These are phyloP conservation scores for Melanostoma mellinum DNA, from an alignment of 2,888 invertebrate genomes.

Conservation along the genomic window DNA sequence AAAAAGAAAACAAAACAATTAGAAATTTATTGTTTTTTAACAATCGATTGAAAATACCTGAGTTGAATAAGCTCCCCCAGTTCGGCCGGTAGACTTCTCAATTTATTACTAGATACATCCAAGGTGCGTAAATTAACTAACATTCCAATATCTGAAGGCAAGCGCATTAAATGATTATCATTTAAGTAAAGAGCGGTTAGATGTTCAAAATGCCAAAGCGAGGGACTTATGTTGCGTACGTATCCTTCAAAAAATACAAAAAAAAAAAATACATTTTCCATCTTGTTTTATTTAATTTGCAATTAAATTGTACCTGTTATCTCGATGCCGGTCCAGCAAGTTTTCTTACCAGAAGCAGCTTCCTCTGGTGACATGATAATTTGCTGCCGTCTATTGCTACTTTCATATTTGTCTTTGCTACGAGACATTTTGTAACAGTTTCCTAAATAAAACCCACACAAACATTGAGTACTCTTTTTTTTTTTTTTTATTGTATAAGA, in stretches of 20 bases:
- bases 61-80: conserved; percentile 97
- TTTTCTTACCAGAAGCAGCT: conserved; percentile 94
- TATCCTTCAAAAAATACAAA: conserved; percentile 86
- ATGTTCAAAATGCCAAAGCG: conserved; percentile 94
- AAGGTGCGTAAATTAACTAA: conserved; percentile 92
- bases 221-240: conserved; percentile 96
- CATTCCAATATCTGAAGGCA: conserved; percentile 95
- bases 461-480: conserved; percentile 1
- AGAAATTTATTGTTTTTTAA: conserved; percentile 19
- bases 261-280: conserved; percentile 10
- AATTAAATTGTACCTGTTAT: conserved; percentile 85
- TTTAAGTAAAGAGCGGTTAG: conserved; percentile 97
- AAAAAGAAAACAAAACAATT: conserved; percentile 48
- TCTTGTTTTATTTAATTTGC: conserved; percentile 14
- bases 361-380: conserved; percentile 97
- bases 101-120: conserved; percentile 97
- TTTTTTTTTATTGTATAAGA: neutral
- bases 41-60: conserved; percentile 83
- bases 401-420: conserved; percentile 95
- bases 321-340: conserved; percentile 96
- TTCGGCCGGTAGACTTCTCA: conserved; percentile 96
- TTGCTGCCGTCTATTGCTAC: conserved; percentile 90
- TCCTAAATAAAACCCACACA: conserved; percentile 75
- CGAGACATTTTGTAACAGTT: conserved; percentile 85
- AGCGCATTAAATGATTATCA: conserved; percentile 95